Evolutionary conservation across 2,888 invertebrate species (phyloP).

Genomic region (Liposcelis brunnea): DNA sequence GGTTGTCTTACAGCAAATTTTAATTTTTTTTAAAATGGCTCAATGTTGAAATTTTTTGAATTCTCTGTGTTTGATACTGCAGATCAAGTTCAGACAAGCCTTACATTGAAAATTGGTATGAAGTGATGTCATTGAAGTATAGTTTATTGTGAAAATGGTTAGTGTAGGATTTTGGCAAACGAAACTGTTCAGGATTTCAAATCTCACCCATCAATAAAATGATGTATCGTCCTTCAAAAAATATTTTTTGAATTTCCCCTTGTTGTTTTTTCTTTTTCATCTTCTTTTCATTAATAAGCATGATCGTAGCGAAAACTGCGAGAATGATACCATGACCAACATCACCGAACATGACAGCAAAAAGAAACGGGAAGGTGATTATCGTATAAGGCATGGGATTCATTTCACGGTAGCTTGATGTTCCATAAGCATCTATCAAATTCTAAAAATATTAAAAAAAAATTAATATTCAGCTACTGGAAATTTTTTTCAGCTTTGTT

Average conservation of each 20-base stretch:
- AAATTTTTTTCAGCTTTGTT: too few species aligned
- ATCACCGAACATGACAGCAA: conserved; percentile 66
- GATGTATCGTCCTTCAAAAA: conserved; percentile 56
- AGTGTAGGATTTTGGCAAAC: too few species aligned
- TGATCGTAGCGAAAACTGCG: conserved; percentile 42
- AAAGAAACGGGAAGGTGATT: conserved; percentile 59
- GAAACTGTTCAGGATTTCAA: too few species aligned
- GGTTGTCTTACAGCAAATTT: too few species aligned
- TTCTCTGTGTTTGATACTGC: too few species aligned
- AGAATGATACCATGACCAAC: conserved; percentile 53
- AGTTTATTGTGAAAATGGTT: too few species aligned
- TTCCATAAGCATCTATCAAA: conserved; percentile 84
- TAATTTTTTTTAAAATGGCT: too few species aligned
- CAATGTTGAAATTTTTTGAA: too few species aligned
- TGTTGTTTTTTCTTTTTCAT: conserved; percentile 33
- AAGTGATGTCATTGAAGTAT: too few species aligned
- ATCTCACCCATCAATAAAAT: conserved; percentile 47
- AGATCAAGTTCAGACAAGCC: too few species aligned
- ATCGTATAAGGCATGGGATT: conserved; percentile 67
- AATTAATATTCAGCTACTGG: too few species aligned
- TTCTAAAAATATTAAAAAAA: conserved; percentile 22
- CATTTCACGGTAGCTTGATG: conserved; percentile 80
- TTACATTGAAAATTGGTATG: too few species aligned
- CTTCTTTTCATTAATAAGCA: conserved; percentile 44
- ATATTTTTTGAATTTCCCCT: conserved; percentile 52